These are phyloP conservation scores for Azorinus chamasolen DNA, from an alignment of 2,888 invertebrate species.

Conservation along the genomic window DNA sequence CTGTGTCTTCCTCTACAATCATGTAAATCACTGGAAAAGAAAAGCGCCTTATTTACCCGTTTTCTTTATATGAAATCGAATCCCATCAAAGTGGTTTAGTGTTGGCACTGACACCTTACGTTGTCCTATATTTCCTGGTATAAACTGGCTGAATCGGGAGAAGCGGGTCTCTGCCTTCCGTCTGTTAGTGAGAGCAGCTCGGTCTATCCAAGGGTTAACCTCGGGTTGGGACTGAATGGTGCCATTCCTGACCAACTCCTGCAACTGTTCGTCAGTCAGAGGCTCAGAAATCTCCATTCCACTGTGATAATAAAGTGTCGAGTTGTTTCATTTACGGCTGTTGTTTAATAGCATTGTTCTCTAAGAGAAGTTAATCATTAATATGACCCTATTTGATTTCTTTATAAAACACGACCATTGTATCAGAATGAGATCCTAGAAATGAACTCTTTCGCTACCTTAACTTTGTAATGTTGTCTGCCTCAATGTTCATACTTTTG, in stretches of 20 bases:
- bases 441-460: no score
- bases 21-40: no score
- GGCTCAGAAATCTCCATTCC: conserved; percentile 62
- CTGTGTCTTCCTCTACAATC: no score
- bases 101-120: conserved; percentile 50
- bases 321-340: not conserved
- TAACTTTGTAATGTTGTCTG: no score
- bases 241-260: conserved; percentile 27
- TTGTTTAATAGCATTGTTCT: not conserved
- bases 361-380: no score
- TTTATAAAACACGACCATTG: no score
- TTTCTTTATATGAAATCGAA: conserved; percentile 60
- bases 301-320: conserved; percentile 19
- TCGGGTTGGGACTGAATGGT: conserved; percentile 17
- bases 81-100: conserved; percentile 58
- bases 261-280: conserved; percentile 44
- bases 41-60: conserved; percentile 47
- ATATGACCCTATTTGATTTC: no score
- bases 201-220: conserved; percentile 46
- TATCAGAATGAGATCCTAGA: no score
- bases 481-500: no score
- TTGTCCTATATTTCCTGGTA: conserved; percentile 27
- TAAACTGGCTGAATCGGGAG: conserved; percentile 36
- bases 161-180: conserved; percentile 46
- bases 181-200: conserved; percentile 22